Evolutionary conservation across 2,888 invertebrate species (phyloP).

Genomic region (Sturmia bella): DNA sequence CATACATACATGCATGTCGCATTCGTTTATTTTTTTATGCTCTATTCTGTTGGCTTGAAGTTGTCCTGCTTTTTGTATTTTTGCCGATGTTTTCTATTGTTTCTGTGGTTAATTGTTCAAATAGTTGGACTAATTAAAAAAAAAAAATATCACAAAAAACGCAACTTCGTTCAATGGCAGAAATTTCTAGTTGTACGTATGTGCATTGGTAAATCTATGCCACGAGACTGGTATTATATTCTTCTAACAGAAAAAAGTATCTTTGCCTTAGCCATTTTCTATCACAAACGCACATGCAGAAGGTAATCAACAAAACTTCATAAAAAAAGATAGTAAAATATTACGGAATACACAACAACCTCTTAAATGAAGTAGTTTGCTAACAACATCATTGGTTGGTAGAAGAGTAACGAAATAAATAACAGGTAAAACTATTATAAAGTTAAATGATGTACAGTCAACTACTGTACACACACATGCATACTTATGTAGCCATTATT

Average conservation of each 20-base stretch:
- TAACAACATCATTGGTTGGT: conserved; percentile 60
- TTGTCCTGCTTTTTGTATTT: background rate
- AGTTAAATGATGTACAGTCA: conserved; percentile 55
- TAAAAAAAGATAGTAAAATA: conserved; percentile 40
- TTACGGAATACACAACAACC: conserved; percentile 48
- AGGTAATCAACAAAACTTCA: conserved; percentile 14
- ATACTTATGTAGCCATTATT: conserved; percentile 15
- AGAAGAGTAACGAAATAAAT: conserved; percentile 56
- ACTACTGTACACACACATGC: conserved; percentile 11
- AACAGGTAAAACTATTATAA: conserved; percentile 60
- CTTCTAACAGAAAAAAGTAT: conserved; percentile 23
- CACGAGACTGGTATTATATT: conserved; percentile 44
- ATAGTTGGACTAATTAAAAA: conserved; percentile 79
- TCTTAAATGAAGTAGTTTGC: conserved; percentile 52
- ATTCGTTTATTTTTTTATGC: too few relatives aligned
- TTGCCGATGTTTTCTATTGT: conserved; percentile 70
- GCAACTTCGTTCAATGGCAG: conserved; percentile 44
- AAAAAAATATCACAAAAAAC: conserved; percentile 65
- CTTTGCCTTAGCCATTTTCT: conserved; percentile 7
- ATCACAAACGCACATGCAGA: conserved; percentile 8
- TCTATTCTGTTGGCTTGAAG: too few relatives aligned
- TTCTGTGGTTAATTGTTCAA: conserved; percentile 78
- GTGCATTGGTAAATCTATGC: conserved; percentile 23
- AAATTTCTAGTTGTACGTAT: conserved; percentile 50
- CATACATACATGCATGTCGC: too few relatives aligned